These are phyloP conservation scores for Orthonevra nobilis DNA, from an alignment of 2,888 invertebrate species.

Conservation along the genomic window DNA sequence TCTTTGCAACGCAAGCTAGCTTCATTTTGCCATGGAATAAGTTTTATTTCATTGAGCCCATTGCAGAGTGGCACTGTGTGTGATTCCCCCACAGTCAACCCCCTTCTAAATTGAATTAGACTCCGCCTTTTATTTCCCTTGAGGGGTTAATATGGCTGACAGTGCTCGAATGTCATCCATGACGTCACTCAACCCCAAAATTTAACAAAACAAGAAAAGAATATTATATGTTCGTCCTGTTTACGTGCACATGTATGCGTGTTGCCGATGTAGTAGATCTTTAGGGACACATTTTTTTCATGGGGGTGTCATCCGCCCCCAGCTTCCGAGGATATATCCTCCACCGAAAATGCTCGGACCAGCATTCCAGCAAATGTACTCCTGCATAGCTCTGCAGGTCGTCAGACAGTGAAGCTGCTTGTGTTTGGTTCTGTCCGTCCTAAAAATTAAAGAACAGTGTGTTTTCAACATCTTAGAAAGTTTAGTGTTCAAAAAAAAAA, in stretches of 20 bases:
- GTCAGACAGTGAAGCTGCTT: slow-evolving; percentile 80
- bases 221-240: too few relatives aligned
- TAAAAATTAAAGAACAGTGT: slow-evolving; percentile 56
- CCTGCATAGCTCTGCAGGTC: slow-evolving; percentile 80
- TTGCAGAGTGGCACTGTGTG: slow-evolving; percentile 24
- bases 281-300: slow-evolving; percentile 68
- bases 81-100: too few relatives aligned
- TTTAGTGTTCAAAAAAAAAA: slow-evolving; percentile 13
- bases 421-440: slow-evolving; percentile 74
- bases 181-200: slow-evolving; percentile 73
- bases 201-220: slow-evolving; percentile 28
- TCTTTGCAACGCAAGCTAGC: slow-evolving; percentile 27
- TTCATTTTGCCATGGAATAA: slow-evolving; percentile 49
- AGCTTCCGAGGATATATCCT: slow-evolving; percentile 58
- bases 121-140: slow-evolving; percentile 53
- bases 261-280: slow-evolving; percentile 58
- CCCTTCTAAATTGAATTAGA: slow-evolving; percentile 54
- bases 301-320: slow-evolving; percentile 68
- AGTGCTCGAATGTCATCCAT: slow-evolving; percentile 70
- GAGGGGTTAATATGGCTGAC: slow-evolving; percentile 64
- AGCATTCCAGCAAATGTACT: slow-evolving; percentile 75
- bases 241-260: slow-evolving; percentile 42
- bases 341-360: slow-evolving; percentile 64
- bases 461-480: slow-evolving; percentile 46
- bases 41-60: slow-evolving; percentile 59